Conservation (phyloP, 2,888 invertebrate genomes). For the Pegoplata infirma region DNA sequence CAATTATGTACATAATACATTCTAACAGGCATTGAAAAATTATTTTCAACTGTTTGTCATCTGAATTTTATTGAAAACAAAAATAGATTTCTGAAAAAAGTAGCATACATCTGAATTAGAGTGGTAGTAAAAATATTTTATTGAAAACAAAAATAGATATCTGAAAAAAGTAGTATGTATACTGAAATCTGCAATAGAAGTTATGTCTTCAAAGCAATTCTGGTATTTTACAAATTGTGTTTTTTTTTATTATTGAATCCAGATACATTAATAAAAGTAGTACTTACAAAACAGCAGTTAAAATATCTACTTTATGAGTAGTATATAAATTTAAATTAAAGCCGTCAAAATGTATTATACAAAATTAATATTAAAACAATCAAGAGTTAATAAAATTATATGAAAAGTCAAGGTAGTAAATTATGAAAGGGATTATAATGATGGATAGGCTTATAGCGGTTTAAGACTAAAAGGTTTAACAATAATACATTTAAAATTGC, state of each 20-base stretch:
- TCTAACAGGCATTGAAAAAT: no score
- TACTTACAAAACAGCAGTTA: constrained; percentile 2
- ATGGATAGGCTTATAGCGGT: no score
- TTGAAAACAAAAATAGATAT: background rate
- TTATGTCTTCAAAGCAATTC: background rate
- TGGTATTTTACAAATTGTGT: background rate
- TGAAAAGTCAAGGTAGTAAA: background rate
- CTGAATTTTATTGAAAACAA: background rate
- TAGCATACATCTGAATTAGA: no score
- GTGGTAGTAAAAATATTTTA: background rate
- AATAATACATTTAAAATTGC: no score
- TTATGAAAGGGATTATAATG: background rate
- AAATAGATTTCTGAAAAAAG: background rate
- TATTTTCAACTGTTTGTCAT: no score
- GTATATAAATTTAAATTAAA: background rate
- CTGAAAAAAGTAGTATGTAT: background rate
- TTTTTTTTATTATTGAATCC: background rate
- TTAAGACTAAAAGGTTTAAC: background rate
- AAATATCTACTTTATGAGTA: background rate
- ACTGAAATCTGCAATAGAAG: no score
- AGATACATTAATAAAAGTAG: background rate
- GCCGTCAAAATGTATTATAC: constrained; percentile 1
- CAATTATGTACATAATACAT: no score
- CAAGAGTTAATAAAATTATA: no score
- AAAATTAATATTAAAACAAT: background rate